A percentile compares a stretch with the other conserved stretches of the same genome.
These are phyloP conservation scores for Sanderia malayensis DNA, from an alignment of 30 jellyfish, hydroid and myxozoan genomes.

Conservation along the genomic window DNA sequence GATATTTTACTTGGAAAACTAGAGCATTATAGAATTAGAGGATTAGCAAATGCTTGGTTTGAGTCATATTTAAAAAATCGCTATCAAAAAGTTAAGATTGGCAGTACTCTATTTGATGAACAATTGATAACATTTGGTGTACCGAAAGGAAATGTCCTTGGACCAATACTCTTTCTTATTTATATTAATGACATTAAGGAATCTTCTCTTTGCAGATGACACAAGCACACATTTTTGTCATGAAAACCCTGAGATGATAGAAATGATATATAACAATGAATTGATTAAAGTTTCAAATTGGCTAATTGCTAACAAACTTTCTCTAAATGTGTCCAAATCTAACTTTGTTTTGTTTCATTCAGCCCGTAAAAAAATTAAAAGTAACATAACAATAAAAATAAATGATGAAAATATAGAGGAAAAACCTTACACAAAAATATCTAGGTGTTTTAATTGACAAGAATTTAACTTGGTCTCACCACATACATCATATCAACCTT, in stretches of 20 bases:
- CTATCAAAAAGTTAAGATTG: not conserved
- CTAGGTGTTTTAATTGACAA: no score
- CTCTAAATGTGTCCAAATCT: not conserved
- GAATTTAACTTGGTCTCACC: not conserved
- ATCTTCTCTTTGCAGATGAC: slow-evolving; percentile 7
- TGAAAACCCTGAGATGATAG: not conserved
- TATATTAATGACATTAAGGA: not conserved
- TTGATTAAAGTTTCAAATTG: not conserved
- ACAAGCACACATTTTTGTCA: not conserved
- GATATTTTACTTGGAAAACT: no score
- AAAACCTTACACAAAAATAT: not conserved
- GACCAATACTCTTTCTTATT: slow-evolving; percentile 1
- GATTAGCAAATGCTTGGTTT: not conserved
- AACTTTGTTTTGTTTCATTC: not conserved
- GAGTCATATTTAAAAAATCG: not conserved
- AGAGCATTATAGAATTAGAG: no score
- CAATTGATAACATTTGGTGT: not conserved
- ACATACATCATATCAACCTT: not conserved
- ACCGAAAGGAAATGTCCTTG: slow-evolving; percentile 10
- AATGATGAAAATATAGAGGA: not conserved
- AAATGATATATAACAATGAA: not conserved
- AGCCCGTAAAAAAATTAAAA: not conserved
- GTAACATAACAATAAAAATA: no score
- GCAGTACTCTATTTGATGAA: not conserved
- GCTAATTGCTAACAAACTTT: slow-evolving; percentile 4